Base-by-base conservation (phyloP, 2,888 invertebrate species). In the Carpatolechia fugitivella region DNA sequence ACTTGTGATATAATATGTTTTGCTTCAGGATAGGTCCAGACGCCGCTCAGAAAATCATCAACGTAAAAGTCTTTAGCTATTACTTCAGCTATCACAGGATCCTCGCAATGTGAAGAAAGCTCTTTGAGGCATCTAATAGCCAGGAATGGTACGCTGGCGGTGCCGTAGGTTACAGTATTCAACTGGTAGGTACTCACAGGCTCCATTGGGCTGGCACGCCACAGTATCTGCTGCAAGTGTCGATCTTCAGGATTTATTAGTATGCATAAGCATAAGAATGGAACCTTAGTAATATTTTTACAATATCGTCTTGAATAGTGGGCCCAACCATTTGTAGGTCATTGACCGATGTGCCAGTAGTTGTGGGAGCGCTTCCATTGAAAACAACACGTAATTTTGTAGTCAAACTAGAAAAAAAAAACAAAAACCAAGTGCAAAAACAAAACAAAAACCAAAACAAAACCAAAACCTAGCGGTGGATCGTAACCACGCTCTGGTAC, bases 41-140 rank as follows among this genome's bases (percentile, higher is more conserved):
- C 49, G 41, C 62, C 62, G 29, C 57, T 57, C 1, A 62, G 35
- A 4, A 60, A 58, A 54, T 62, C 60, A 13, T 59, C 59, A 3
- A 60, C 57, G 46, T 57, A 58, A 40, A 58, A 56, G 29, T 60
- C 54, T 16, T 41, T 24, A 11, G 11, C n/a, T 20, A 63, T 63
- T 0, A 59, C 47, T 2, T 46, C 2, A n/a, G n/a, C 13, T 10
- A 60, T 38, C 1, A 20, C 1, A 1, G 52, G 29, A 1, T 31
- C n/a, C 7, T 60, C 50, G 11, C 50, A 50, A 20, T 50, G 16
- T 13, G 4, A 2, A n/a, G 50, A 5, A 1, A 50, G 13, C 18
- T 50, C 16, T 29, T 50, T 18, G 1, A 50, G 24, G 11, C 50
- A 50, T 20, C 36, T 14, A 20, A 50, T n/a, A 8, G 36, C 20